phyloP scores from a whole-genome alignment of 92 coral and sea anemone genomes.

The Epizoanthus ramosus region DNA sequence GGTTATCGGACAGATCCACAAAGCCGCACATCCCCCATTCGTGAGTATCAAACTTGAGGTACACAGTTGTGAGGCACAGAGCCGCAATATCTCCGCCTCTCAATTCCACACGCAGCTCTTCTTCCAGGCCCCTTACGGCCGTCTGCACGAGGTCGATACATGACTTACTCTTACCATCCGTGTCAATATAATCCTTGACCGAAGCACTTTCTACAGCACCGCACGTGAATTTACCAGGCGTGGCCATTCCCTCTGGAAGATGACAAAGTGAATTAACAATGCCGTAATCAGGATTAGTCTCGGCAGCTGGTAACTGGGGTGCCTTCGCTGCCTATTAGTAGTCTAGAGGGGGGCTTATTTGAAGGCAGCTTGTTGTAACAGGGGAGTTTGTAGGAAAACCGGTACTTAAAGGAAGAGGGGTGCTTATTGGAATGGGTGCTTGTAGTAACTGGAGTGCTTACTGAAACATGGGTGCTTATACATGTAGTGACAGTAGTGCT shows the following conservation, averaged over 20 bases:
- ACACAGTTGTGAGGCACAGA: conserved; percentile 89
- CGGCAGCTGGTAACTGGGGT: too few relatives aligned
- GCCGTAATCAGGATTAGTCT: too few relatives aligned
- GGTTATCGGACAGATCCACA: conserved; percentile 91
- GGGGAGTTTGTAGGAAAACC: background rate
- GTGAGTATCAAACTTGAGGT: conserved; percentile 95
- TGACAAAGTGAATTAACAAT: background rate
- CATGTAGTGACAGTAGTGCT: too few relatives aligned
- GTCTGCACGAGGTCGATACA: conserved; percentile 81
- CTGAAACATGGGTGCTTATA: too few relatives aligned
- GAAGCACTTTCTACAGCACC: conserved; percentile 99
- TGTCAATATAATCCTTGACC: conserved; percentile 75
- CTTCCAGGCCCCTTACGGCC: conserved; percentile 94
- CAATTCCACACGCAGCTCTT: conserved; percentile 90
- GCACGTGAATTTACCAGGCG: conserved; percentile 93
- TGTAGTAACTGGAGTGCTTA: too few relatives aligned
- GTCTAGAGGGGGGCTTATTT: too few relatives aligned
- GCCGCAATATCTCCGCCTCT: conserved; percentile 79
- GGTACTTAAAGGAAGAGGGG: too few relatives aligned
- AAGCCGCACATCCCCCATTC: conserved; percentile 99
- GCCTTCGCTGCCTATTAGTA: too few relatives aligned
- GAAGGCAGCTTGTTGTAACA: too few relatives aligned
- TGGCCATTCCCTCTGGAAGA: conserved; percentile 90
- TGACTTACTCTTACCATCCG: conserved; percentile 43
- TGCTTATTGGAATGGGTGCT: too few relatives aligned